Percentiles rank a stretch among this genome's conserved stretches.
These are phyloP conservation scores for Acleris sparsana DNA, from an alignment of 2,888 invertebrate genomes.

Conservation along the genomic window DNA sequence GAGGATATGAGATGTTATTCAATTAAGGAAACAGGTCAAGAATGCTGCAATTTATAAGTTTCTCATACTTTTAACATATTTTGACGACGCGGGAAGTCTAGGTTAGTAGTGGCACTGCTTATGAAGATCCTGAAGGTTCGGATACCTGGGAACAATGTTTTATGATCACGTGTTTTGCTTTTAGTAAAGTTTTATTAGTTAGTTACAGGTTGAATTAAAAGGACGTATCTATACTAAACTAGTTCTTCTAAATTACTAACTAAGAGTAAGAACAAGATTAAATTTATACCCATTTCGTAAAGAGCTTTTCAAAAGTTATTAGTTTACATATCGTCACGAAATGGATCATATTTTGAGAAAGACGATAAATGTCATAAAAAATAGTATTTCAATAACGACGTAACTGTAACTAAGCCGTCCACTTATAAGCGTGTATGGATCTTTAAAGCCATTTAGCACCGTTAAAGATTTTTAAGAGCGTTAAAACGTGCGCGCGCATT, in stretches of 20 bases:
- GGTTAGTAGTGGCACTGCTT: too few species aligned
- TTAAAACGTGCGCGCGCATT: slow-evolving; percentile 32
- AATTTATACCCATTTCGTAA: too few species aligned
- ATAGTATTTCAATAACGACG: background rate
- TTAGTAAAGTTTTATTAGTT: background rate
- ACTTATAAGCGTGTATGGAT: slow-evolving; percentile 9
- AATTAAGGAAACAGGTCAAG: slow-evolving; percentile 34
- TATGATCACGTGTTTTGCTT: too few species aligned
- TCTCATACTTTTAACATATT: background rate
- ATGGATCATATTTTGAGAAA: too few species aligned
- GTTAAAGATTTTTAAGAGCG: slow-evolving; percentile 28
- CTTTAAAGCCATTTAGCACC: slow-evolving; percentile 30
- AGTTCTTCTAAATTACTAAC: too few species aligned
- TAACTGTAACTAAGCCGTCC: slow-evolving; percentile 18
- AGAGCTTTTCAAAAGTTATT: too few species aligned
- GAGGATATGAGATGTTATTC: slow-evolving; percentile 33
- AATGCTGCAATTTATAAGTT: background rate
- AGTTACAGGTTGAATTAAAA: background rate
- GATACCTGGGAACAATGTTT: background rate
- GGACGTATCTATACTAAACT: too few species aligned
- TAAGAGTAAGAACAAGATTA: too few species aligned
- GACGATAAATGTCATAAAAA: too few species aligned
- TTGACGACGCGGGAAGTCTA: too few species aligned
- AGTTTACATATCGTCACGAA: too few species aligned
- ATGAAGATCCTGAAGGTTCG: too few species aligned